These are phyloP conservation scores for Thripadectes ignobilis DNA, from an alignment of 2,797 vertebrate genomes.

Conservation along the genomic window DNA sequence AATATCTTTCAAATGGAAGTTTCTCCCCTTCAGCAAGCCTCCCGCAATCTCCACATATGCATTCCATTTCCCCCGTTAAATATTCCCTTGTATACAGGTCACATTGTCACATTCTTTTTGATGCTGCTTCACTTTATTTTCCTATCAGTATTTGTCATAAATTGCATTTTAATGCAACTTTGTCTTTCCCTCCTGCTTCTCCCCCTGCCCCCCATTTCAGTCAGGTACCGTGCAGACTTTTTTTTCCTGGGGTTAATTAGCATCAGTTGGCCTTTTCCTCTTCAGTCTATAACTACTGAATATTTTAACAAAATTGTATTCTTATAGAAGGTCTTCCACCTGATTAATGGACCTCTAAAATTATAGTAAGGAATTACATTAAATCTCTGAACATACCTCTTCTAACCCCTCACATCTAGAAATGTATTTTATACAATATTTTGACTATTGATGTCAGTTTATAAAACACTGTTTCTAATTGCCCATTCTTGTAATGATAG, in stretches of 20 bases:
- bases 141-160: neutral
- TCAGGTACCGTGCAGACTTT: neutral
- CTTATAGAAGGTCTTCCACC: neutral
- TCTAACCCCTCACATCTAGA: neutral
- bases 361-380: neutral
- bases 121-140: neutral
- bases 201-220: neutral
- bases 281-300: neutral
- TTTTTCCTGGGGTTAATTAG: neutral
- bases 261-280: neutral
- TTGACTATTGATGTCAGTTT: neutral
- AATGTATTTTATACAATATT: neutral
- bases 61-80: neutral
- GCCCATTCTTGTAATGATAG: neutral
- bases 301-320: constrained; percentile 23
- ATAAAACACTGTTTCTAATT: neutral
- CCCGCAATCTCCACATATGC: neutral
- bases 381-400: neutral
- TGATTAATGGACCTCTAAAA: constrained; percentile 1
- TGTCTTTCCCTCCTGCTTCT: neutral
- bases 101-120: neutral
- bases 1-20: neutral
- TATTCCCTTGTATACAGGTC: neutral
- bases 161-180: neutral
- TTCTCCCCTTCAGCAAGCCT: neutral